phyloP scores from a whole-genome alignment of 1,140 invertebrate species.

The Bombus waltoni region DNA sequence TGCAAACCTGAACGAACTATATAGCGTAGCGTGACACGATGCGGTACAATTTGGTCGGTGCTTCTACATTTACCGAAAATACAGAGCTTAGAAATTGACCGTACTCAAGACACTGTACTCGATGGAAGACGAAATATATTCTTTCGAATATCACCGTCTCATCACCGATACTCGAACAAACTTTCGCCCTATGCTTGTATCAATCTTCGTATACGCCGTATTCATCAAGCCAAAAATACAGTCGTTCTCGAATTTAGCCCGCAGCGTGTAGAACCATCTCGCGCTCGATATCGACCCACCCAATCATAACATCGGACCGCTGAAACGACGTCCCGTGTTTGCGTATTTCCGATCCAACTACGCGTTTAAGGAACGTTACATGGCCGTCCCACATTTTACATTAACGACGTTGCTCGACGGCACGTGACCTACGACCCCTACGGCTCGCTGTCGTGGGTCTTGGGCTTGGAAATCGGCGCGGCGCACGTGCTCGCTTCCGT shows the following conservation, averaged over 20 bases:
- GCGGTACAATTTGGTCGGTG: no score
- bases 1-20: no score
- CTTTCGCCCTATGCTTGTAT: no score
- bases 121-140: no score
- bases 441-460: background rate
- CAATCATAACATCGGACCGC: constrained; percentile 22
- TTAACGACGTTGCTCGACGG: constrained; percentile 32
- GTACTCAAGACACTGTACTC: no score
- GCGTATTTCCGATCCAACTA: background rate
- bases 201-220: background rate
- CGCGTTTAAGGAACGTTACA: constrained; percentile 14
- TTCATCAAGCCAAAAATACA: constrained; percentile 4
- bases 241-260: background rate
- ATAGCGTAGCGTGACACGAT: no score
- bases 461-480: background rate
- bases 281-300: background rate
- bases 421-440: constrained; percentile 51
- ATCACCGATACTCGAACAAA: background rate
- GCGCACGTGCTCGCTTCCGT: constrained; percentile 43
- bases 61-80: no score
- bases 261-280: background rate
- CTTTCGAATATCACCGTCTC: background rate
- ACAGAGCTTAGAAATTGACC: no score
- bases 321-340: constrained; percentile 9
- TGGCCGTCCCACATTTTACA: constrained; percentile 34